These are phyloP conservation scores for Cervus canadensis DNA, from an alignment of 2,113 vertebrate genomes.

Conservation along the genomic window DNA sequence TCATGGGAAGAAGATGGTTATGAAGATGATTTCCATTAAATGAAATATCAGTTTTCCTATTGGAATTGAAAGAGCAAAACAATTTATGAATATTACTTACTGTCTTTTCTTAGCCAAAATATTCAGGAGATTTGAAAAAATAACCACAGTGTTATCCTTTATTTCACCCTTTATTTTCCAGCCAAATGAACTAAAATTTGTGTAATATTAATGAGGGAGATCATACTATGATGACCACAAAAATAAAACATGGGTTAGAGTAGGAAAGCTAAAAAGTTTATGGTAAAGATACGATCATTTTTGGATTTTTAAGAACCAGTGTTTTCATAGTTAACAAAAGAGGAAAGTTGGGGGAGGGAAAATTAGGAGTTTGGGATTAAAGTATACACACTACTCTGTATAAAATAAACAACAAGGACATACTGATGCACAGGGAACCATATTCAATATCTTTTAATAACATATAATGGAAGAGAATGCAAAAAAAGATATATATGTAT, in stretches of 20 bases:
- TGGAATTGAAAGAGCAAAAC: neutral
- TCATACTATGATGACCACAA: neutral
- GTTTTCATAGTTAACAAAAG: neutral
- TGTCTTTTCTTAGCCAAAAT: neutral
- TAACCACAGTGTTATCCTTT: neutral
- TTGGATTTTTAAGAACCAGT: neutral
- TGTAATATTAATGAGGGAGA: neutral
- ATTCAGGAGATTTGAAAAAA: neutral
- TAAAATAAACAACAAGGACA: neutral
- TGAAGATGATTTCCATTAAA: constrained; percentile 46
- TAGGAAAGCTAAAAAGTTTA: neutral
- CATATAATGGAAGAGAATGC: neutral
- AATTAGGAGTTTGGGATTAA: neutral
- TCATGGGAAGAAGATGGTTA: neutral
- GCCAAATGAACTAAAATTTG: neutral
- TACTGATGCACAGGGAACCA: neutral
- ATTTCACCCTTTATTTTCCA: neutral
- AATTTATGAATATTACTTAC: neutral
- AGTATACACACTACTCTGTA: neutral
- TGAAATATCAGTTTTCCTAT: neutral
- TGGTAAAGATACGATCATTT: neutral
- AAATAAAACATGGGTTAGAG: neutral
- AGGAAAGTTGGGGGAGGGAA: neutral
- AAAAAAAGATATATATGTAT: neutral
- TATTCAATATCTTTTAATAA: neutral